Evolutionary conservation across 2,113 vertebrate genomes (phyloP).

Genomic region (Phylloscopus trochilus): DNA sequence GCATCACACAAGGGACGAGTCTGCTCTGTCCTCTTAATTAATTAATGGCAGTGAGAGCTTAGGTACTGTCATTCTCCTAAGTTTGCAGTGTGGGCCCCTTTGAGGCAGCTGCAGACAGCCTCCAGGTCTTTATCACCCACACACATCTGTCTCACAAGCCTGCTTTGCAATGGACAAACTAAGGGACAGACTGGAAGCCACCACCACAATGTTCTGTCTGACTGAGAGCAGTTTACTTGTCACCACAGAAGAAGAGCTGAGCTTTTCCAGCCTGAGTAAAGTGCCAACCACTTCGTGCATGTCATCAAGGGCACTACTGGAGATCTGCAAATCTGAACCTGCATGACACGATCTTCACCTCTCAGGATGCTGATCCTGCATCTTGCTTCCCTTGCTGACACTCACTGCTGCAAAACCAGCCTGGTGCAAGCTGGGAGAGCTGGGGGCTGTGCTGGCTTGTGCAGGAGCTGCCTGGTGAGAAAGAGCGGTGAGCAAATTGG

Average conservation of each 20-base stretch:
- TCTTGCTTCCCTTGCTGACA: not conserved
- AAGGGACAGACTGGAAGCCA: not conserved
- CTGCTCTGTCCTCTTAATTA: not conserved
- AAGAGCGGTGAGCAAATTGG: not conserved
- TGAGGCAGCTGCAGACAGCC: not conserved
- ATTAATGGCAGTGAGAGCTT: not conserved
- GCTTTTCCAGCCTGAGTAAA: not conserved
- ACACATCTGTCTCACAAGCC: not conserved
- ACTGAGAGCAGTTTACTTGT: not conserved
- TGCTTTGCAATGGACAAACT: not conserved
- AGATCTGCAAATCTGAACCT: not conserved
- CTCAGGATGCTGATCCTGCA: not conserved
- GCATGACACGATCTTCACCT: not conserved
- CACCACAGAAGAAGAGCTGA: not conserved
- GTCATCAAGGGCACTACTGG: not conserved
- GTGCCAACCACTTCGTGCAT: fast-evolving
- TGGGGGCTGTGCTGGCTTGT: not conserved
- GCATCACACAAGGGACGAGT: not conserved
- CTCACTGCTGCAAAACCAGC: not conserved
- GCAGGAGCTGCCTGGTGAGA: not conserved
- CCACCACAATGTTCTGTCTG: not conserved
- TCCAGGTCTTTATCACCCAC: not conserved
- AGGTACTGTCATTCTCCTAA: not conserved
- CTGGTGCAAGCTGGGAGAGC: not conserved
- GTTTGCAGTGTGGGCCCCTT: not conserved